A percentile compares a stretch with the other conserved stretches of the same genome.
Evolutionary conservation across 1,140 invertebrate genomes (phyloP).

Genomic region (Drosophila funebris): DNA sequence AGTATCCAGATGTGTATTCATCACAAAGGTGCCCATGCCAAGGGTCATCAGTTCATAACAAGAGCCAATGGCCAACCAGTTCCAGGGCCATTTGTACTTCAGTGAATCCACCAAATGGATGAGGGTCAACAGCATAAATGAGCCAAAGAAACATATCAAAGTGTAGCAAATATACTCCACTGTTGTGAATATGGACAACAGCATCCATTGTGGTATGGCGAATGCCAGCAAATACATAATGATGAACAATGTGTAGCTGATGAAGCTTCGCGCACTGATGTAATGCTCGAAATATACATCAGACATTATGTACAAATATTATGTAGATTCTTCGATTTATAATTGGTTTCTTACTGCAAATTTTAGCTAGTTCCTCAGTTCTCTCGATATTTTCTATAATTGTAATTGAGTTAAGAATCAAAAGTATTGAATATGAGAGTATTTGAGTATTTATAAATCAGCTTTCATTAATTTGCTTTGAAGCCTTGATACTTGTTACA

Average conservation of each 20-base stretch:
- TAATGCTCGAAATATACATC: neutral
- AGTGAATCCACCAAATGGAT: constrained; percentile 15
- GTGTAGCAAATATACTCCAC: constrained; percentile 22
- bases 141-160: constrained; percentile 4
- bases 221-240: neutral
- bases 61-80: neutral
- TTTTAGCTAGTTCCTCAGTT: too few relatives aligned
- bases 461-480: too few relatives aligned
- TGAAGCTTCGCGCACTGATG: constrained; percentile 12
- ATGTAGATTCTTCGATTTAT: neutral
- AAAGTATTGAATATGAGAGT: too few relatives aligned
- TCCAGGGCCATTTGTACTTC: constrained; percentile 12
- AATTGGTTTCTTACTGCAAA: neutral
- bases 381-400: too few relatives aligned
- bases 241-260: neutral
- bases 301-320: neutral
- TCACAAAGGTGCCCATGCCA: constrained; percentile 31
- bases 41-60: constrained; percentile 54
- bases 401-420: too few relatives aligned
- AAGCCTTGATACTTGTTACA: neutral
- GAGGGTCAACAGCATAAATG: constrained; percentile 13
- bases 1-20: neutral
- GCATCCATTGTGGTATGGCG: constrained; percentile 55
- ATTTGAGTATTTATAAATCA: too few relatives aligned
- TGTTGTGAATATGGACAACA: constrained; percentile 3